These are phyloP conservation scores for Pachydiplax longipennis DNA, from an alignment of 2,888 invertebrate species.

Conservation along the genomic window DNA sequence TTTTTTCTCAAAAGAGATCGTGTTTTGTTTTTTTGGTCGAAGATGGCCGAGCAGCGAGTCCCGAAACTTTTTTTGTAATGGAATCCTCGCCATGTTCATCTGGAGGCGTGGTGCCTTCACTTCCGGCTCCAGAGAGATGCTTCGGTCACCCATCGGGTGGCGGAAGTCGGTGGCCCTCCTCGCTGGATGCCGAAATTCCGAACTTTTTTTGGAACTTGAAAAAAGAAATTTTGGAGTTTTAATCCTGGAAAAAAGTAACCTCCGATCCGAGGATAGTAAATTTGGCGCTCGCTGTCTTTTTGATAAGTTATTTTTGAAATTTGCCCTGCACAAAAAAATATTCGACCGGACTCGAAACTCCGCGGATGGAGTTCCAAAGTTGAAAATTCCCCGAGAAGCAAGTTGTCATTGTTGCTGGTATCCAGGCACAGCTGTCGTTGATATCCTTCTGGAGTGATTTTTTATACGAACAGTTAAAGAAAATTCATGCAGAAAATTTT, in stretches of 20 bases:
- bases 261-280: not conserved
- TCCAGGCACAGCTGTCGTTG: not conserved
- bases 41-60: not conserved
- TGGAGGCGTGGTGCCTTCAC: not conserved
- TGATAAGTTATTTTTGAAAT: not conserved
- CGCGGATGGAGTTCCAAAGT: not conserved
- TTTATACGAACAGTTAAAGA: slow-evolving; percentile 2
- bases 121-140: not conserved
- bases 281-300: not conserved
- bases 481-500: not conserved
- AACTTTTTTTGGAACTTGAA: not conserved
- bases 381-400: not conserved
- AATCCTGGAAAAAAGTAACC: not conserved
- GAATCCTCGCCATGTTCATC: not conserved
- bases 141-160: too few species aligned
- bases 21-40: not conserved
- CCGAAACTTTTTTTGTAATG: not conserved
- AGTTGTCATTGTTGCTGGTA: not conserved
- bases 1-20: not conserved
- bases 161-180: too few species aligned
- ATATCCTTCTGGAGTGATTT: slow-evolving; percentile 1
- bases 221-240: not conserved
- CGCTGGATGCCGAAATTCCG: not conserved
- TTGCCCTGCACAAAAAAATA: not conserved
- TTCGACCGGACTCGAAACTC: not conserved